A percentile compares a stretch with the other conserved stretches of the same genome.
phyloP scores from a whole-genome alignment of 2,113 vertebrate species.

The Apteryx owenii region DNA sequence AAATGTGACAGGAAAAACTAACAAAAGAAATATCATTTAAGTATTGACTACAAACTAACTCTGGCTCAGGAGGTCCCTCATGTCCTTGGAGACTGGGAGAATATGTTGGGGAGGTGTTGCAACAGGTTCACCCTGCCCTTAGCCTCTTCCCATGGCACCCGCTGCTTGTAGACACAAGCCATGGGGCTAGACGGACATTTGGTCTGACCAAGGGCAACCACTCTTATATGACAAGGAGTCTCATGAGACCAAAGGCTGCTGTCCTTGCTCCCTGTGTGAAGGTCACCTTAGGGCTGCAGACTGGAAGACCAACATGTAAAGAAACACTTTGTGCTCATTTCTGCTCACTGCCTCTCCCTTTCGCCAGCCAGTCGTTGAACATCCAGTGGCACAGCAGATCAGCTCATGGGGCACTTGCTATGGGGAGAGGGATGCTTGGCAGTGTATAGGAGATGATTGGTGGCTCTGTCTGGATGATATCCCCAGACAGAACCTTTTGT shows the following conservation, averaged over 20 bases:
- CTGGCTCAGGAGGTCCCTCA: background rate
- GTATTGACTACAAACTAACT: background rate
- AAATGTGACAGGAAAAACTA: background rate
- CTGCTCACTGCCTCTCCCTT: too few relatives aligned
- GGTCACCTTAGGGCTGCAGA: background rate
- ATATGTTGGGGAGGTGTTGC: background rate
- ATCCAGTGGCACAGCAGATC: too few relatives aligned
- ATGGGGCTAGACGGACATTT: background rate
- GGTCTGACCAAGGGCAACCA: background rate
- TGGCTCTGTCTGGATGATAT: too few relatives aligned
- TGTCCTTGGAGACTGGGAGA: background rate
- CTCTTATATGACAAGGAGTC: rapidly evolving
- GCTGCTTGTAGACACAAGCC: background rate
- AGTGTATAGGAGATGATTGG: too few relatives aligned
- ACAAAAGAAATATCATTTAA: background rate
- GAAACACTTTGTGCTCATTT: background rate
- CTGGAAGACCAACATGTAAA: background rate
- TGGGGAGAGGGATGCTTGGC: too few relatives aligned
- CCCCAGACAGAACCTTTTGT: too few relatives aligned
- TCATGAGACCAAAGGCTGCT: rapidly evolving
- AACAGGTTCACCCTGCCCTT: background rate
- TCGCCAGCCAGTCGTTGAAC: too few relatives aligned
- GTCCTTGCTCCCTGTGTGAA: background rate
- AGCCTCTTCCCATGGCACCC: background rate
- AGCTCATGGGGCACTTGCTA: too few relatives aligned